A percentile compares a stretch with the other conserved stretches of the same genome.
Conservation (phyloP, 2,888 invertebrate species). For the Linnaemya tessellans region DNA sequence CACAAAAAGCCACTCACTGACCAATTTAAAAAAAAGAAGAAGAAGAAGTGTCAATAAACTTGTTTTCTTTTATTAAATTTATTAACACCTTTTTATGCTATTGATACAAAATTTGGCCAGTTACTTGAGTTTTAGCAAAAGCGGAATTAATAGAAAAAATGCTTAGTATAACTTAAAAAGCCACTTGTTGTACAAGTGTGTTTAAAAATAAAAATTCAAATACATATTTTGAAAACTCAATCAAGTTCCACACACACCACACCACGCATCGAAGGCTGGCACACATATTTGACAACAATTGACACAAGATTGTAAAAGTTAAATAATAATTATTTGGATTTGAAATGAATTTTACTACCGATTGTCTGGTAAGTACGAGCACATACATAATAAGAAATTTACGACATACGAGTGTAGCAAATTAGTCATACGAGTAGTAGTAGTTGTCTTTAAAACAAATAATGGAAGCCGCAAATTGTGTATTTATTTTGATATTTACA, state of each 20-base stretch:
- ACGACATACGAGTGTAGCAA: not conserved
- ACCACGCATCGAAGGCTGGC: not conserved
- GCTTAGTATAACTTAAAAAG: not conserved
- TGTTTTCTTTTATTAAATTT: slow-evolving; percentile 9
- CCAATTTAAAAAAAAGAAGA: not conserved
- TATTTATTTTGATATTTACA: not conserved
- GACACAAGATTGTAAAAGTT: not conserved
- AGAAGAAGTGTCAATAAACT: slow-evolving; percentile 32
- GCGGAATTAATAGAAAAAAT: not conserved
- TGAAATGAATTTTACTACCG: slow-evolving; percentile 1
- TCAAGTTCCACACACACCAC: not conserved
- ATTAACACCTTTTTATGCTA: slow-evolving; percentile 15
- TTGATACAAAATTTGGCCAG: not conserved
- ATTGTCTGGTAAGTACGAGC: not conserved
- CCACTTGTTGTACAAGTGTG: not conserved
- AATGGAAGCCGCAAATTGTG: not conserved
- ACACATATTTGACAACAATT: slow-evolving; percentile 28
- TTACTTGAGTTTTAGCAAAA: not conserved
- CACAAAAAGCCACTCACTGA: not conserved
- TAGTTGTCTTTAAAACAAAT: not conserved
- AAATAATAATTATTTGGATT: slow-evolving; percentile 7
- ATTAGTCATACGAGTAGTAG: no score
- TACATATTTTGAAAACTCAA: slow-evolving; percentile 36
- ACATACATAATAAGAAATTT: not conserved
- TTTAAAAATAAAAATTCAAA: not conserved